These are phyloP conservation scores for Erpobdella octoculata DNA, from an alignment of 2,888 invertebrate species.

Conservation along the genomic window DNA sequence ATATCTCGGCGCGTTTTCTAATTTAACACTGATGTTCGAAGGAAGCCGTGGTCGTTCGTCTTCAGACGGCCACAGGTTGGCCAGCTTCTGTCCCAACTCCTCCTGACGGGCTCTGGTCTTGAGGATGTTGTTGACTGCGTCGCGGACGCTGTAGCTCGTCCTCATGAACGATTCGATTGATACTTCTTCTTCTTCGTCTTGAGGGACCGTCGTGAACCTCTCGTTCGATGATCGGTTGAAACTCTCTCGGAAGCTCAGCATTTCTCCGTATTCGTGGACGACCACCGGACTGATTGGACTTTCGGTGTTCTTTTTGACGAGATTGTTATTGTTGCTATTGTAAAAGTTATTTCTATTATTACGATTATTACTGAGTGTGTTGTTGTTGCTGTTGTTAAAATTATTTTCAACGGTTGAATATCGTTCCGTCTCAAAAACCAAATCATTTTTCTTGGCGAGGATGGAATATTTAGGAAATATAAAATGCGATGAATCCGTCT, in stretches of 20 bases:
- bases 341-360: not conserved
- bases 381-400: not conserved
- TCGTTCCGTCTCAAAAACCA: too few relatives aligned
- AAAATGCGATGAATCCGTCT: too few relatives aligned
- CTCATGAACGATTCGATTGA: not conserved
- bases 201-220: not conserved
- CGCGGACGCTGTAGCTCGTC: not conserved
- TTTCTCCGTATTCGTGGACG: not conserved
- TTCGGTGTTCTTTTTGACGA: not conserved
- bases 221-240: not conserved
- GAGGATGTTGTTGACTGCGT: not conserved
- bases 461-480: too few relatives aligned
- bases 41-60: not conserved
- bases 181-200: not conserved
- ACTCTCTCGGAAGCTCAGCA: not conserved
- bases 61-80: not conserved
- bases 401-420: not conserved
- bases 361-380: not conserved
- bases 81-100: not conserved
- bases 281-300: not conserved
- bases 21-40: not conserved
- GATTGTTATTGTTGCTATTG: not conserved
- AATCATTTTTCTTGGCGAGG: too few relatives aligned
- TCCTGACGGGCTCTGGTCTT: not conserved
- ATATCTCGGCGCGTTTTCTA: not conserved